phyloP scores from a whole-genome alignment of 1,140 invertebrate species.

The Bombus soroeensis region DNA sequence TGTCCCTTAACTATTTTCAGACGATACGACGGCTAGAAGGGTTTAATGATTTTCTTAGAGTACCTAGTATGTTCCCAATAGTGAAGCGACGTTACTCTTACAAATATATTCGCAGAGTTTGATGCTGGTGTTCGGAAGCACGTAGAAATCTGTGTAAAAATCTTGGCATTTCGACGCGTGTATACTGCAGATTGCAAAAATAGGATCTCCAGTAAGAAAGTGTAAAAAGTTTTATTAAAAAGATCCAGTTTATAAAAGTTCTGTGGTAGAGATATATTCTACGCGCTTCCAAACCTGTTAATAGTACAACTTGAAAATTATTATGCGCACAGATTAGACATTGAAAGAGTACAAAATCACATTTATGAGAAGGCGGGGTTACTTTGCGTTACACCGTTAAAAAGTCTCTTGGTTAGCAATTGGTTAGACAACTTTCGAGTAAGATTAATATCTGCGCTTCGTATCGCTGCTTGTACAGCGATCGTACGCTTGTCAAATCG shows the following conservation, averaged over 20 bases:
- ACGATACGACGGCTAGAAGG: neutral
- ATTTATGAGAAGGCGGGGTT: conserved; percentile 52
- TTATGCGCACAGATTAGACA: conserved; percentile 47
- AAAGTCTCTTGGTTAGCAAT: conserved; percentile 45
- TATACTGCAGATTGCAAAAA: conserved; percentile 37
- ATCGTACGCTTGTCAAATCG: neutral
- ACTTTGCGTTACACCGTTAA: conserved; percentile 48
- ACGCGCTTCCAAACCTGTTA: conserved; percentile 22
- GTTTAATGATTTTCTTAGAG: conserved; percentile 1
- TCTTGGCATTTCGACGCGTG: neutral
- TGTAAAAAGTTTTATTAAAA: conserved; percentile 1
- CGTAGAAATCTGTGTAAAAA: conserved; percentile 1
- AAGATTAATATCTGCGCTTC: neutral
- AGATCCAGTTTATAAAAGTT: neutral
- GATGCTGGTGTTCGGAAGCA: neutral
- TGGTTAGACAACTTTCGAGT: conserved; percentile 53
- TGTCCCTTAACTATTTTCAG: neutral
- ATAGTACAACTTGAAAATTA: conserved; percentile 18
- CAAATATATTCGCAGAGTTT: neutral
- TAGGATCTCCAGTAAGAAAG: conserved; percentile 23
- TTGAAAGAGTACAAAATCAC: conserved; percentile 43
- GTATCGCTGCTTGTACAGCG: neutral
- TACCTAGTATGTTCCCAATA: conserved; percentile 34
- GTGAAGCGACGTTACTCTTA: conserved; percentile 33
- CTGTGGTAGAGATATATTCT: neutral